Evolutionary conservation across 2,888 invertebrate genomes (phyloP).

Genomic region (Spicauda simplicius): DNA sequence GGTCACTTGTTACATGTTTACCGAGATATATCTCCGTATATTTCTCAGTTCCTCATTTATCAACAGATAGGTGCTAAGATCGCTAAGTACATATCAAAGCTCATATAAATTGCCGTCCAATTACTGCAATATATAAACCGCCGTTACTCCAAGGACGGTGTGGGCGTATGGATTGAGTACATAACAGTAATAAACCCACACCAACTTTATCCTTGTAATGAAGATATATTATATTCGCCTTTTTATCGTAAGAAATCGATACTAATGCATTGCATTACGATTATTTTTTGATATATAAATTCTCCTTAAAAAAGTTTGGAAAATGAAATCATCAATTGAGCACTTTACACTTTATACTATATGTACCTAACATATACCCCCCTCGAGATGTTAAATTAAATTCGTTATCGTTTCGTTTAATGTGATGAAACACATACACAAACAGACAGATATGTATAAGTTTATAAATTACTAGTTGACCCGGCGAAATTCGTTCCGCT

Average conservation of each 20-base stretch:
- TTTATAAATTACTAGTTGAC: too few species aligned
- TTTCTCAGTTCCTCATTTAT: not conserved
- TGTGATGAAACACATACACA: too few species aligned
- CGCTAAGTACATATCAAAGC: not conserved
- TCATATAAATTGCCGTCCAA: constrained; percentile 11
- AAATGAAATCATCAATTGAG: too few species aligned
- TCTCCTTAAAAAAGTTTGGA: too few species aligned
- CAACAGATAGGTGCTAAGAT: constrained; percentile 16
- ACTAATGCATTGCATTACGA: not conserved
- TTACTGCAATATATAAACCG: constrained; percentile 6
- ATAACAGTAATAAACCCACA: constrained; percentile 21
- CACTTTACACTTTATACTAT: too few species aligned
- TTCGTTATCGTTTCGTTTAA: too few species aligned
- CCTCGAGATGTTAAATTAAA: too few species aligned
- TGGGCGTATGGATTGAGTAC: constrained; percentile 10
- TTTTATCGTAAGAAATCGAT: not conserved
- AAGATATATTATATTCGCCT: not conserved
- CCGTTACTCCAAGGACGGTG: constrained; percentile 18
- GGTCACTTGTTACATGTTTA: not conserved
- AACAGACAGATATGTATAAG: too few species aligned
- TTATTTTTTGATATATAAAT: too few species aligned
- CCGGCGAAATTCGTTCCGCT: too few species aligned
- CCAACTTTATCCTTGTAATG: constrained; percentile 7
- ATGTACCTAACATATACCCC: too few species aligned
- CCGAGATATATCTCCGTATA: not conserved